Evolutionary conservation across 2,113 vertebrate species (phyloP), one percentile per base, ranked within the genome.

Genomic region (Spilogale gracilis): DNA sequence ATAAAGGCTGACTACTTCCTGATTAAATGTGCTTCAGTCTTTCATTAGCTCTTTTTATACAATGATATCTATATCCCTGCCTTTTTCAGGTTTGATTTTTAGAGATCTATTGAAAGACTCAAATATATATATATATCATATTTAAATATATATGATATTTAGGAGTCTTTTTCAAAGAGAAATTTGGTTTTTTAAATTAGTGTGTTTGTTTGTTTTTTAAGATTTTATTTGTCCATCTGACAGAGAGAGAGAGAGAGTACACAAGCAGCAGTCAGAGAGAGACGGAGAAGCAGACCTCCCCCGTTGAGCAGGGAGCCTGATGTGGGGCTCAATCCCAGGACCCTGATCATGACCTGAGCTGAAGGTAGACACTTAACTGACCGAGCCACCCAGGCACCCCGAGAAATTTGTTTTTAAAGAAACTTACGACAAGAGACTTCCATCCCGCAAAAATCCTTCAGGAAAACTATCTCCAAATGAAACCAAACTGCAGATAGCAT

Each of bases 1-100:
- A 89, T 96, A 91, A 93, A 94, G 96, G 43, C 27, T 96, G 58
- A 88, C 38, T n/a, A 74, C 27, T 87, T 84, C 50, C 38, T 88
- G 25, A 88, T 91, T 90, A 81, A 91, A 82, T 65, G 48, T 95
- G 50, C 89, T 90, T 90, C 69, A 80, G 9, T 43, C 63, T 94
- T 96, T 90, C 23, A 85, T 96, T 93, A 67, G 7, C 89, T 93
- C 83, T 93, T 43, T 60, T 8, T 65, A 90, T 45, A 65, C 32
- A 38, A 21, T 45, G 5, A 43, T 73, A 90, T 61, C 61, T 86
- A 54, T n/a, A 81, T 63, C 38, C 30, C 45, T 92, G 45, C 32
- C 50, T 58, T 83, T 93, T 84, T 67, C 91, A 67, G 30, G 69
- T 60, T 89, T 17, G 54, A 50, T 78, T 67, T 89, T 78, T 73